These are phyloP conservation scores for Bugula neritina DNA, from an alignment of 2,888 invertebrate species.

Conservation along the genomic window DNA sequence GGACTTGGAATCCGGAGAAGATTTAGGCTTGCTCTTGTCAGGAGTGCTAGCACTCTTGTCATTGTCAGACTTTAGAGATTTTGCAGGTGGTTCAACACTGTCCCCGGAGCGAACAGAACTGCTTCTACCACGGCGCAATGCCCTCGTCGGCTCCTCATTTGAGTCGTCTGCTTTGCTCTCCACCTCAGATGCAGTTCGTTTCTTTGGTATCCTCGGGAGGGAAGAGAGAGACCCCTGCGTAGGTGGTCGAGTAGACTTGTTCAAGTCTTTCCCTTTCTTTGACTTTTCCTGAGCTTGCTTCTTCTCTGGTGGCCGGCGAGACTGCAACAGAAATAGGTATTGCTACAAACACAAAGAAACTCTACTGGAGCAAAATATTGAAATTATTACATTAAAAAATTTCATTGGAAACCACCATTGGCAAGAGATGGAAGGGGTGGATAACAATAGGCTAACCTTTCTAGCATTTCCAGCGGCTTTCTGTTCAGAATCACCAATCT, in stretches of 20 bases:
- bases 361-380: too few species aligned
- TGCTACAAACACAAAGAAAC: too few species aligned
- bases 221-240: neutral
- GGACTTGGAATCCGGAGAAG: neutral
- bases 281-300: neutral
- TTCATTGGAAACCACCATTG: too few species aligned
- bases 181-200: constrained; percentile 1
- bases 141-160: neutral
- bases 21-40: neutral
- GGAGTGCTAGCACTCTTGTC: neutral
- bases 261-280: neutral
- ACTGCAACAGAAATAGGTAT: neutral
- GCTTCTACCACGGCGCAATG: constrained; percentile 7
- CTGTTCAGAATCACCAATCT: too few species aligned
- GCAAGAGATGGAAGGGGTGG: too few species aligned
- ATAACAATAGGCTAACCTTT: too few species aligned
- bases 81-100: neutral
- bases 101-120: neutral
- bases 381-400: too few species aligned
- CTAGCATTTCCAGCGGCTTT: too few species aligned
- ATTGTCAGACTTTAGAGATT: constrained; percentile 1
- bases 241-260: neutral
- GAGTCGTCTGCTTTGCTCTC: neutral
- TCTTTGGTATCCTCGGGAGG: neutral
- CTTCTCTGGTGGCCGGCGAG: constrained; percentile 12